A percentile compares a stretch with the other conserved stretches of the same genome.
Evolutionary conservation across 2,888 invertebrate species (phyloP).

Genomic region (Lymantria monacha): DNA sequence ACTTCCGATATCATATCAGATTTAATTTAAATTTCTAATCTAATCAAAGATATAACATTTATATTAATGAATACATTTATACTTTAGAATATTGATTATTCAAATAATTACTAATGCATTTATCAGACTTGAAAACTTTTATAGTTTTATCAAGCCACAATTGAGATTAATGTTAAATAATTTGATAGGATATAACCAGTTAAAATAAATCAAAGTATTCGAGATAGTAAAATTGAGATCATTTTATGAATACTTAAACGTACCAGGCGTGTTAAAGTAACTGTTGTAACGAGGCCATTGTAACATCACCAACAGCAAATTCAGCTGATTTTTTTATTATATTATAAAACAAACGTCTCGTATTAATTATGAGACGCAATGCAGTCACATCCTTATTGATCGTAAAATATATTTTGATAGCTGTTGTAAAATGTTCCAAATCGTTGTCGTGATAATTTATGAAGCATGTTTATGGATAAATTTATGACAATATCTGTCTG

Average conservation of each 20-base stretch:
- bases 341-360: slow-evolving; percentile 80
- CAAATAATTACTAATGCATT: no score
- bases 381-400: slow-evolving; percentile 73
- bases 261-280: slow-evolving; percentile 49
- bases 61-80: no score
- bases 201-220: slow-evolving; percentile 14
- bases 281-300: slow-evolving; percentile 48
- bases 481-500: slow-evolving; percentile 68
- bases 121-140: no score
- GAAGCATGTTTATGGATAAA: slow-evolving; percentile 77
- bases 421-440: slow-evolving; percentile 80
- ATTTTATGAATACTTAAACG: slow-evolving; percentile 63
- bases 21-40: slow-evolving; percentile 33
- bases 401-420: slow-evolving; percentile 77
- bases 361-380: slow-evolving; percentile 76
- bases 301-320: slow-evolving; percentile 57
- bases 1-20: neutral
- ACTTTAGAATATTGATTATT: no score
- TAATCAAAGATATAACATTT: slow-evolving; percentile 9
- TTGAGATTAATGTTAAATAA: slow-evolving; percentile 44
- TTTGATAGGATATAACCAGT: slow-evolving; percentile 36
- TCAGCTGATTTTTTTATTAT: slow-evolving; percentile 74
- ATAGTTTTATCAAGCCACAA: slow-evolving; percentile 41
- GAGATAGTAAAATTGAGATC: slow-evolving; percentile 52
- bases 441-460: slow-evolving; percentile 80